Conservation (phyloP, 2,113 vertebrate species). For the Suncus etruscus region DNA sequence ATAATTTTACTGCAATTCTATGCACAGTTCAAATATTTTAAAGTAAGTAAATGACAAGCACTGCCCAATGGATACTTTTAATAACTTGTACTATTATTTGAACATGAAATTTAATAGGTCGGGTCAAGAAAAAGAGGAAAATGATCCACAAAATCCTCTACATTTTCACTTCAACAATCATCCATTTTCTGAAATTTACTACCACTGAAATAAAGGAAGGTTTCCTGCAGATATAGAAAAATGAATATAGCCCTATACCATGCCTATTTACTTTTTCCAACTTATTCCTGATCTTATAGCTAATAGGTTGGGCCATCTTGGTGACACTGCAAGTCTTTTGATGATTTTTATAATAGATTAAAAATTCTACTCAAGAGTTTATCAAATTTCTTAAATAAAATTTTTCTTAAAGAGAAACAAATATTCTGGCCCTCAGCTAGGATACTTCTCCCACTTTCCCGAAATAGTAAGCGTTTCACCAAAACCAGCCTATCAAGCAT, state of each 20-base stretch:
- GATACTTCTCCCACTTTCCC: conserved; percentile 69
- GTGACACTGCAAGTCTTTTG: neutral
- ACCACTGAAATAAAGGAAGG: neutral
- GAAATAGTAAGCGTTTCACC: conserved; percentile 77
- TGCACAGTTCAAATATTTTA: neutral
- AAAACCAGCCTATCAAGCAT: conserved; percentile 67
- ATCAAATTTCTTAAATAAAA: conserved; percentile 46
- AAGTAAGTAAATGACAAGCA: neutral
- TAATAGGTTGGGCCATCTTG: neutral
- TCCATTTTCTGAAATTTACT: conserved; percentile 8
- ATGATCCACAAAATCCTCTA: conserved; percentile 8
- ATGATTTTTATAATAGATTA: conserved; percentile 11
- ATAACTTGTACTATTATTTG: neutral
- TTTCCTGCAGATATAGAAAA: conserved; percentile 7
- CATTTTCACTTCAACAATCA: conserved; percentile 18
- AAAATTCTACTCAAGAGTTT: neutral
- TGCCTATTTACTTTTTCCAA: neutral
- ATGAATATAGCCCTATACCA: neutral
- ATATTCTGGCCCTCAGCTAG: conserved; percentile 64
- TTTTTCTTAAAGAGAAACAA: conserved; percentile 69
- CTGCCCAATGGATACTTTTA: neutral
- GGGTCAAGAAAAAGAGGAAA: neutral
- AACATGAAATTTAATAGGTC: neutral
- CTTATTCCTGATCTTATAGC: neutral
- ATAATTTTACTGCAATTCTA: neutral